Conservation (phyloP, 2,113 vertebrate species). For the Corythoichthys intestinalis region DNA sequence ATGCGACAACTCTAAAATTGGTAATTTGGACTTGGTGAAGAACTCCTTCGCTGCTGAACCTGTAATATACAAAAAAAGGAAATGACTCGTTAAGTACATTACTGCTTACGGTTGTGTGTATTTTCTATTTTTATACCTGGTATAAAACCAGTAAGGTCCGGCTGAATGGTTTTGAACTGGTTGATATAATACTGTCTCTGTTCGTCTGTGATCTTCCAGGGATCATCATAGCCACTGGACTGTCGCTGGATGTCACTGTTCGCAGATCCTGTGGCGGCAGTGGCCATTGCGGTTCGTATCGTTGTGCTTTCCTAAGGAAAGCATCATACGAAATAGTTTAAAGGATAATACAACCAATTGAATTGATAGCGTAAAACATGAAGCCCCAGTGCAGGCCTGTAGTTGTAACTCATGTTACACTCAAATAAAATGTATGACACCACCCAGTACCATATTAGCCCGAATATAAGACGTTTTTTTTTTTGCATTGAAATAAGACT, state of each 20-base stretch:
- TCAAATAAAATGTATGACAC: not conserved
- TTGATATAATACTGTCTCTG: constrained; percentile 99
- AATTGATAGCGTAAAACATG: too few species aligned
- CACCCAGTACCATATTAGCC: not conserved
- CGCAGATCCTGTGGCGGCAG: constrained; percentile 69
- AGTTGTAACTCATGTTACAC: too few species aligned
- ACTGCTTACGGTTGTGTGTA: not conserved
- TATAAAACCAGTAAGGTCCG: constrained; percentile 97
- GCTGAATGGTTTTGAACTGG: constrained; percentile 99
- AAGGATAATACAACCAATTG: too few species aligned
- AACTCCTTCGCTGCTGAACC: constrained; percentile 98
- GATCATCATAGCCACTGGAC: constrained; percentile 94
- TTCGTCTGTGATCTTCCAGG: constrained; percentile 99
- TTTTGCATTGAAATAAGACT: too few species aligned
- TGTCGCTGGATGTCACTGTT: constrained; percentile 97
- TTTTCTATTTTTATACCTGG: constrained; percentile 76
- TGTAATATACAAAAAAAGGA: constrained; percentile 45
- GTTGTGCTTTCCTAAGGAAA: constrained; percentile 78
- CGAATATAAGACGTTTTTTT: too few species aligned
- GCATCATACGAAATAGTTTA: not conserved
- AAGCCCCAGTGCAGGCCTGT: too few species aligned
- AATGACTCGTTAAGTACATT: not conserved
- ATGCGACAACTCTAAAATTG: constrained; percentile 97
- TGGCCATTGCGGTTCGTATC: constrained; percentile 84
- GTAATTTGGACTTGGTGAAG: constrained; percentile 98